A percentile compares a stretch with the other conserved stretches of the same genome.
Conservation (phyloP, 1,140 invertebrate genomes). For the Drosophila burlai region DNA sequence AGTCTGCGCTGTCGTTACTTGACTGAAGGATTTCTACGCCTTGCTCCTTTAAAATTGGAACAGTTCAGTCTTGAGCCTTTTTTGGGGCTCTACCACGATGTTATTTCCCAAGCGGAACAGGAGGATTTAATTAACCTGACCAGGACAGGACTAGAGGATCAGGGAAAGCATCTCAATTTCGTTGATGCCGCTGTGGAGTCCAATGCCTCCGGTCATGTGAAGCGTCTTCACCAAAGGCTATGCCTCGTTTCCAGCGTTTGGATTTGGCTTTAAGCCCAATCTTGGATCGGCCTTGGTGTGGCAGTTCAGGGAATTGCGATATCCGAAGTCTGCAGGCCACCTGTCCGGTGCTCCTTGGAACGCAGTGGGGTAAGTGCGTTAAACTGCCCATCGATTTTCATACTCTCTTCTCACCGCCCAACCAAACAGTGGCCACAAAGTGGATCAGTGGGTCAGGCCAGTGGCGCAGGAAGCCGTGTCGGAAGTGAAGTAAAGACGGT, state of each 20-base stretch:
- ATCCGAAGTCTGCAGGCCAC: no score
- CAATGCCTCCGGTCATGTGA: slow-evolving; percentile 87
- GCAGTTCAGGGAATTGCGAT: no score
- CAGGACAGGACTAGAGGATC: slow-evolving; percentile 94
- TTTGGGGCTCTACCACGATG: slow-evolving; percentile 92
- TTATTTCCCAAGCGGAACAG: slow-evolving; percentile 95
- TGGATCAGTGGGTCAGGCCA: slow-evolving; percentile 37
- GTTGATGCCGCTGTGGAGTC: slow-evolving; percentile 90
- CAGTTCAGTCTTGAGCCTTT: slow-evolving; percentile 93
- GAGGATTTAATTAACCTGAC: slow-evolving; percentile 93
- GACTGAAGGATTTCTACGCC: slow-evolving; percentile 88
- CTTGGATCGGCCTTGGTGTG: no score
- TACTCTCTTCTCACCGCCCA: background rate
- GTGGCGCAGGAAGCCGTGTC: slow-evolving; percentile 46
- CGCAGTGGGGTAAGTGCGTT: slow-evolving; percentile 92
- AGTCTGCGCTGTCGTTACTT: slow-evolving; percentile 92
- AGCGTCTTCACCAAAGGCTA: slow-evolving; percentile 81
- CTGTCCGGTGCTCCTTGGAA: no score
- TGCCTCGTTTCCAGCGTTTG: no score
- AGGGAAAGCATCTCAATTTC: slow-evolving; percentile 88
- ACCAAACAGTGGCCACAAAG: slow-evolving; percentile 49
- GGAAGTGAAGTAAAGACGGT: slow-evolving; percentile 30
- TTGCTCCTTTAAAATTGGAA: slow-evolving; percentile 96
- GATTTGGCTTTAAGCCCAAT: no score
- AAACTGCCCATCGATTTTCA: slow-evolving; percentile 7